phyloP scores from a whole-genome alignment of 1,140 invertebrate genomes.

The Bilobella aurantiaca region DNA sequence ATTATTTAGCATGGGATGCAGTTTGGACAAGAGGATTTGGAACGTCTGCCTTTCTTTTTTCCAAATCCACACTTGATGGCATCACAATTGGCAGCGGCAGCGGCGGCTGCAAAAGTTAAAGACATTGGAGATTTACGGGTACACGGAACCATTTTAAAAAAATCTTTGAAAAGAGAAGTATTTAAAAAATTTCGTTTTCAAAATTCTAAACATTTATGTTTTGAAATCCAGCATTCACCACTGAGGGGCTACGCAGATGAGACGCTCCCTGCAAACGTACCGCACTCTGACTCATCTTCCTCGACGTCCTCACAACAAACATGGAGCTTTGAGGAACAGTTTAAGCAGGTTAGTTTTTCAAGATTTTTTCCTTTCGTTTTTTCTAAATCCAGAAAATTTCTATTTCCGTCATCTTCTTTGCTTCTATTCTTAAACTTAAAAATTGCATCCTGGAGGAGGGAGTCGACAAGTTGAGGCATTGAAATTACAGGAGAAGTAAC shows the following conservation, averaged over 20 bases:
- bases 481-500: too few relatives aligned
- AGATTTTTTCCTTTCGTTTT: neutral
- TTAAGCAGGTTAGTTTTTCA: slow-evolving; percentile 31
- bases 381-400: neutral
- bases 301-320: slow-evolving; percentile 34
- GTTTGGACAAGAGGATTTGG: slow-evolving; percentile 28
- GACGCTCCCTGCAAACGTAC: slow-evolving; percentile 29
- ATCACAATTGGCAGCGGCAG: slow-evolving; percentile 33
- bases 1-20: slow-evolving; percentile 25
- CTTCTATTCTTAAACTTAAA: too few relatives aligned
- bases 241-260: slow-evolving; percentile 27
- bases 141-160: neutral
- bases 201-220: too few relatives aligned
- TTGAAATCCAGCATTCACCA: slow-evolving; percentile 31
- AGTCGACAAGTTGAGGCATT: too few relatives aligned
- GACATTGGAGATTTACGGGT: slow-evolving; percentile 18
- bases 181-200: too few relatives aligned
- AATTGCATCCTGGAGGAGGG: too few relatives aligned
- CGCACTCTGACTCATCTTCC: slow-evolving; percentile 30
- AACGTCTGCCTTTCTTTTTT: slow-evolving; percentile 30
- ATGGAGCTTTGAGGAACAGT: slow-evolving; percentile 35
- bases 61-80: slow-evolving; percentile 30
- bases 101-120: slow-evolving; percentile 33
- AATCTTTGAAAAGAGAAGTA: too few relatives aligned
- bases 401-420: slow-evolving; percentile 8